phyloP scores from a whole-genome alignment of 2,888 invertebrate species.

The Dolichopus griseipennis region DNA sequence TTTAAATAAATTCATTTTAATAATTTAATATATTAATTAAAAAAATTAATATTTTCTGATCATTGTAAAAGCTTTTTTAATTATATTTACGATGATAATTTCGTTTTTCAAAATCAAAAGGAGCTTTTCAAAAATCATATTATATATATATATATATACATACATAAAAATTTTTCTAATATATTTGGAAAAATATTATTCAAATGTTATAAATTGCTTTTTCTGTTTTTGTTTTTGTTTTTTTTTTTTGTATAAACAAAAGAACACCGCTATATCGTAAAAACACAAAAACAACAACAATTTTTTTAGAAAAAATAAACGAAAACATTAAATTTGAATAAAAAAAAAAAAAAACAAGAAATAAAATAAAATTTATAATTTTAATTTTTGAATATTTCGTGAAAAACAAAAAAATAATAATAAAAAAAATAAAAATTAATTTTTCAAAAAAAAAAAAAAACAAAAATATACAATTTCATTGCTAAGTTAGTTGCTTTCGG shows the following conservation, averaged over 20 bases:
- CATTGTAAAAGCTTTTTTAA: too few relatives aligned
- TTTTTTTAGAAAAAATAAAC: background rate
- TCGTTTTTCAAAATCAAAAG: background rate
- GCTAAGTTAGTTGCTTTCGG: constrained; percentile 43
- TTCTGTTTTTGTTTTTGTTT: too few relatives aligned
- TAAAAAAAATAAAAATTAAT: constrained; percentile 22
- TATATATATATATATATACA: too few relatives aligned
- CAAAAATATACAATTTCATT: constrained; percentile 23
- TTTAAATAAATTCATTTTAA: too few relatives aligned
- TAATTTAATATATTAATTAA: too few relatives aligned
- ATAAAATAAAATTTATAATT: constrained; percentile 14
- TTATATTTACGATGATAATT: background rate
- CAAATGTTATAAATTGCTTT: too few relatives aligned
- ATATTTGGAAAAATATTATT: background rate
- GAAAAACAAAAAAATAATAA: constrained; percentile 19
- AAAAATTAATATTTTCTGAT: too few relatives aligned
- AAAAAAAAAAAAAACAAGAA: background rate
- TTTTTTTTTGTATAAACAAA: too few relatives aligned
- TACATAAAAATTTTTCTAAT: background rate
- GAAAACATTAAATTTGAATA: background rate
- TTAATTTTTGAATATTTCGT: constrained; percentile 17
- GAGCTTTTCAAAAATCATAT: background rate
- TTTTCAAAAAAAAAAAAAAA: constrained; percentile 14
- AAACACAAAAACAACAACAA: background rate
- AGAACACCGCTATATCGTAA: too few relatives aligned